Percentiles rank a stretch among this genome's conserved stretches.
Conservation (phyloP, 2,888 invertebrate genomes). For the Neoscelio sp. region DNA sequence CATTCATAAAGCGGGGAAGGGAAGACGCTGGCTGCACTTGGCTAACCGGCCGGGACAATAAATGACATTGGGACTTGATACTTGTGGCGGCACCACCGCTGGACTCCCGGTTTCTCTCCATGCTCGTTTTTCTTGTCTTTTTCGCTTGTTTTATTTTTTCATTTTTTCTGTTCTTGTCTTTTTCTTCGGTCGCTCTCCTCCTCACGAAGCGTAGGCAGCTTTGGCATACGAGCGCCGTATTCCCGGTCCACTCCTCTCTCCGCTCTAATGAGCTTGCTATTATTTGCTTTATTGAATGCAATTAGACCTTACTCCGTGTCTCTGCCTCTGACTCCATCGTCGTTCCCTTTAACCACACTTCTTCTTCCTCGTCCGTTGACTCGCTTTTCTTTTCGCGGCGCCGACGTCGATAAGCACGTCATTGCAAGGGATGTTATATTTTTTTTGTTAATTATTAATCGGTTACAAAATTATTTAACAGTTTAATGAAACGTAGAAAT, state of each 20-base stretch:
- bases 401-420: conserved; percentile 29
- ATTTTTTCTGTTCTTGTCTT: conserved; percentile 31
- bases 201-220: conserved; percentile 77
- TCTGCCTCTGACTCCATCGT: conserved; percentile 65
- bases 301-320: conserved; percentile 82
- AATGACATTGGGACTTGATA: conserved; percentile 68
- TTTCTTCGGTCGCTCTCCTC: conserved; percentile 56
- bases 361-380: conserved; percentile 45
- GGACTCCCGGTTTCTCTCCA: conserved; percentile 67
- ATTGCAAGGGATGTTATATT: conserved; percentile 28
- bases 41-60: conserved; percentile 61
- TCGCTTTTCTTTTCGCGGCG: conserved; percentile 35
- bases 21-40: conserved; percentile 29
- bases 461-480: no score
- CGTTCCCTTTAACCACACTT: conserved; percentile 55
- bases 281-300: conserved; percentile 82
- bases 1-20: conserved; percentile 63
- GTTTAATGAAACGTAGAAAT: no score
- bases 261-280: conserved; percentile 82
- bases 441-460: no score
- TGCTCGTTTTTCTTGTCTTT: conserved; percentile 72
- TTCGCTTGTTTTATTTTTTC: no score
- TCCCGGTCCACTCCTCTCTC: conserved; percentile 78
- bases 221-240: conserved; percentile 73
- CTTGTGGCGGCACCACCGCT: conserved; percentile 66